phyloP scores from a whole-genome alignment of 2,113 vertebrate genomes.

The Perca fluviatilis region DNA sequence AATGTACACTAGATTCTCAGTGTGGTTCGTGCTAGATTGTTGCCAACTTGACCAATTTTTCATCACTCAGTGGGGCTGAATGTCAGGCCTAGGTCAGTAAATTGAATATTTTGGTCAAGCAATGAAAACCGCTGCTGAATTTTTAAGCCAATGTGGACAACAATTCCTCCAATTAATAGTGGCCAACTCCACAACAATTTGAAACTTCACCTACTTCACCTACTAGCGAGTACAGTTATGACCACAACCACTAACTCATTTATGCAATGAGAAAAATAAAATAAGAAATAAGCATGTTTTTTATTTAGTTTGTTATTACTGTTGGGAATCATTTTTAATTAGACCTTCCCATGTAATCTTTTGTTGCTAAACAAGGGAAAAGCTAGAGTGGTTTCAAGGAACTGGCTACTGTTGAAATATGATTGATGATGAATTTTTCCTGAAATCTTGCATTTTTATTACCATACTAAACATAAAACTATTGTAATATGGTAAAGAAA shows the following conservation, averaged over 20 bases:
- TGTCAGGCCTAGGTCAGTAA: conserved; percentile 18
- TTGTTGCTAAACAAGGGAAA: not conserved
- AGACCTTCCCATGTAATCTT: not conserved
- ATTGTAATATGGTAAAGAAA: not conserved
- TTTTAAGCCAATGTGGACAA: conserved; percentile 14
- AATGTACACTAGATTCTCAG: conserved; percentile 6
- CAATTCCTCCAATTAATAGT: conserved; percentile 18
- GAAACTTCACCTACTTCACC: not conserved
- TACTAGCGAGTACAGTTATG: not conserved
- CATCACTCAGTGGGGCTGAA: not conserved
- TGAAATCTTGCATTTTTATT: not conserved
- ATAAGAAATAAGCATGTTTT: not conserved
- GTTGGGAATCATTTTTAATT: not conserved
- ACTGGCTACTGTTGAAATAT: not conserved
- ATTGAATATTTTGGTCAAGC: conserved; percentile 26
- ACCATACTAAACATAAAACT: not conserved
- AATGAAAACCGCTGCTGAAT: conserved; percentile 25
- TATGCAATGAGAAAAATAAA: not conserved
- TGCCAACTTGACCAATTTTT: conserved; percentile 23
- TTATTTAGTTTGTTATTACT: not conserved
- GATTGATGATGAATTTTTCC: not conserved
- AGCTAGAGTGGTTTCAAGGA: not conserved
- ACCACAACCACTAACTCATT: conserved; percentile 15
- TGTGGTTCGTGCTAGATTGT: not conserved
- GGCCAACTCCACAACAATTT: conserved; percentile 20